Conservation (phyloP, 2,797 vertebrate genomes). For the Nyctibius grandis region DNA sequence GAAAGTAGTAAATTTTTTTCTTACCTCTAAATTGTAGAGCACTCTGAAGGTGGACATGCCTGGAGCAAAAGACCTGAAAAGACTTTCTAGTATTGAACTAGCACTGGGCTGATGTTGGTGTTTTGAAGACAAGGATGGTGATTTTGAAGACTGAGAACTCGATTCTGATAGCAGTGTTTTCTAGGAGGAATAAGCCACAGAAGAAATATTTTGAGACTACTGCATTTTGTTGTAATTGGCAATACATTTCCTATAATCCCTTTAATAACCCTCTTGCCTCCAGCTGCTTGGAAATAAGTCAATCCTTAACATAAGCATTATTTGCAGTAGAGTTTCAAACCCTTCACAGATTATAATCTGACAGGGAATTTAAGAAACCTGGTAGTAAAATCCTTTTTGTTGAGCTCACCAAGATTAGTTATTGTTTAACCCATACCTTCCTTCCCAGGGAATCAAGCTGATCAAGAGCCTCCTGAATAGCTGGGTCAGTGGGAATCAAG, state of each 20-base stretch:
- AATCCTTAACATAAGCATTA: neutral
- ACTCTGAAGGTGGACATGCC: constrained; percentile 99
- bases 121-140: constrained; percentile 91
- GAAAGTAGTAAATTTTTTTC: neutral
- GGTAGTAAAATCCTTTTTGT: neutral
- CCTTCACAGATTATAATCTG: neutral
- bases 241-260: neutral
- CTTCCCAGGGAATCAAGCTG: constrained; percentile 81
- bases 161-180: constrained; percentile 93
- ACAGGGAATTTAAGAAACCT: neutral
- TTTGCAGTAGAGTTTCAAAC: neutral
- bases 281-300: neutral
- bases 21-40: constrained; percentile 96
- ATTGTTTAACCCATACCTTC: constrained; percentile 70
- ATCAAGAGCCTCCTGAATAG: constrained; percentile 97
- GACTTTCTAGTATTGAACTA: constrained; percentile 93
- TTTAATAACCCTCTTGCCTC: neutral
- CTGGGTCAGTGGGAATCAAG: constrained; percentile 96
- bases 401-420: neutral
- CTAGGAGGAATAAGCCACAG: constrained; percentile 68
- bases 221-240: neutral
- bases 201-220: neutral
- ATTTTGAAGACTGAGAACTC: constrained; percentile 89
- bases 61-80: constrained; percentile 95
- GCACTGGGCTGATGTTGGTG: constrained; percentile 97